These are phyloP conservation scores for Tachina fera DNA, from an alignment of 2,888 invertebrate genomes.

Conservation along the genomic window DNA sequence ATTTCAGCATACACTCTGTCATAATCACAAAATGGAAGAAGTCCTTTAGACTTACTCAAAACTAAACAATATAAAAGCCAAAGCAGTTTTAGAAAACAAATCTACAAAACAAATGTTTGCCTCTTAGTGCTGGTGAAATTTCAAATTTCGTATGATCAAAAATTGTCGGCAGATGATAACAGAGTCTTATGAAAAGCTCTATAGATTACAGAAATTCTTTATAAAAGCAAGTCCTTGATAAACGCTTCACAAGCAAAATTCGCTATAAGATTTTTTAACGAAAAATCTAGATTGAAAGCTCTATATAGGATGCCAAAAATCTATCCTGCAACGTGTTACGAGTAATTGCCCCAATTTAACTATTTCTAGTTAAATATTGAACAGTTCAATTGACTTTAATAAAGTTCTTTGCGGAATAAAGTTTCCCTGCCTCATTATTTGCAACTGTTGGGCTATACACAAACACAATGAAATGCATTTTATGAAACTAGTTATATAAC, in stretches of 20 bases:
- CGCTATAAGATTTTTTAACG: no score
- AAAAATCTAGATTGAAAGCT: no score
- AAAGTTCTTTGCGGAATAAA: neutral
- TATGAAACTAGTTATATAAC: neutral
- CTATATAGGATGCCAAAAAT: no score
- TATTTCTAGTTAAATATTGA: neutral
- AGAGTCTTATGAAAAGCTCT: no score
- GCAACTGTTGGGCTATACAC: neutral
- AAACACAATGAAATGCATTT: neutral
- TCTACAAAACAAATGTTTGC: no score
- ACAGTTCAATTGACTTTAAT: neutral
- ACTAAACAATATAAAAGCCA: neutral
- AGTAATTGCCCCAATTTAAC: neutral
- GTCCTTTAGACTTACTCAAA: neutral
- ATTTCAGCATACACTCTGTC: neutral
- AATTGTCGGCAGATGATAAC: no score
- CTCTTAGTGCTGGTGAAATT: no score
- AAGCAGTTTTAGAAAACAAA: neutral
- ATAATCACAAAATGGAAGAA: neutral
- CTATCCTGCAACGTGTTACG: no score
- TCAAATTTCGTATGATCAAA: no score
- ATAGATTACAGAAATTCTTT: no score
- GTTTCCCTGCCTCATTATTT: neutral
- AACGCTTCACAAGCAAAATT: no score
- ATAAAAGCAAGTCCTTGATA: no score